Base-by-base conservation (phyloP, 2,113 vertebrate species). In the Hylia prasina region DNA sequence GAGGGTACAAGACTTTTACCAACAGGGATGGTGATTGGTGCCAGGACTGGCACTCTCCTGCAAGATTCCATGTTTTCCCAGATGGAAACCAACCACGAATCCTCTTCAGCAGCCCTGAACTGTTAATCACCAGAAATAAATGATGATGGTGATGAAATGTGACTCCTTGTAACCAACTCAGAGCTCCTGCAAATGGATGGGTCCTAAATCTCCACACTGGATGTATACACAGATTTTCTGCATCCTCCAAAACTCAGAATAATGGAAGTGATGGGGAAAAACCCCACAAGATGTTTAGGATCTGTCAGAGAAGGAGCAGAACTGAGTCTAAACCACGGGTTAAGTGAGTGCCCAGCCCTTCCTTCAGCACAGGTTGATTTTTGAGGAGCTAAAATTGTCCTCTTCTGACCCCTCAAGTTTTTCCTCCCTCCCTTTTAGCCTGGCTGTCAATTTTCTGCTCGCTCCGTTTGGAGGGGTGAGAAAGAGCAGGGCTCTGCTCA, bases 181-280 rank as follows among this genome's bases (percentile, higher is more conserved):
- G 50, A 87, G 25, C 64, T 24, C 50, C 54, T 69, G n/a, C 30
- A 58, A 57, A 33, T 4, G 16, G 51, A 25, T 6, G 47, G n/a
- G 3, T 10, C 18, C 30, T 31, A 40, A 45, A 45, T 13, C 51
- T 45, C 35, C 60, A 13, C 30, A 3, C 15, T 4, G 50, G 18
- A 23, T 48, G 56, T 30, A 7, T 5, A 40, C 20, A 35, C 13
- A 25, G 31, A 42, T 57, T 66, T 76, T 50, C 58, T 35, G 24
- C 37, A 7, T 4, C 33, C 15, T 37, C 24, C 37, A 48, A 82
- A 79, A 63, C 0, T 0, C 15, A 23, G 28, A 47, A n/a, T 23
- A 18, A 51, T 8, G 24, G 68, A 56, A 61, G 11, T 2, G 22
- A 79, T 16, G 50, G 17, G 11, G 23, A 6, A 40, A 91, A 72